Conservation (phyloP, 1,140 invertebrate species). For the Leptopilina boulardi region DNA sequence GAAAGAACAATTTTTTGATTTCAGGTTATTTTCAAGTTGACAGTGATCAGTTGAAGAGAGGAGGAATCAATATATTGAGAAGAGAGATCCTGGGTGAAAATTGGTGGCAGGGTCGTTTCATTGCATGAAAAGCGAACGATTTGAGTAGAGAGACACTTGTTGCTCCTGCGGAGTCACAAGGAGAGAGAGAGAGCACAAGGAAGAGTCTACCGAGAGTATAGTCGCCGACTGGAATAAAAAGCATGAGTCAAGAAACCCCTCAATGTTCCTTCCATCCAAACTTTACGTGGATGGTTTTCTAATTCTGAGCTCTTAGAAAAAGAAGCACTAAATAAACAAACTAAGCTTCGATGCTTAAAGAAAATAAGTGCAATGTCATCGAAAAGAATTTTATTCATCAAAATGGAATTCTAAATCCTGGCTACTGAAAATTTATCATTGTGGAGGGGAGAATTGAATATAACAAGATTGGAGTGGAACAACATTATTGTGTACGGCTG, state of each 20-base stretch:
- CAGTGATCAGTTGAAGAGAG: not conserved
- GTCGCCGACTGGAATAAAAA: constrained; percentile 16
- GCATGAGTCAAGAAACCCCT: constrained; percentile 18
- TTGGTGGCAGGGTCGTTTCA: not conserved
- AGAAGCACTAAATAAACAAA: not conserved
- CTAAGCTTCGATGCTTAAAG: not conserved
- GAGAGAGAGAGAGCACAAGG: not conserved
- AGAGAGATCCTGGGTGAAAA: not conserved
- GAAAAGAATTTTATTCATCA: not conserved
- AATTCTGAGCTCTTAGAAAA: not conserved
- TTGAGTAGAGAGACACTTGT: constrained; percentile 43
- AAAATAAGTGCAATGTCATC: not conserved
- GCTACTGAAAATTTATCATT: not conserved
- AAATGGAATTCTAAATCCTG: not conserved
- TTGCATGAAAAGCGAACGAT: constrained; percentile 3
- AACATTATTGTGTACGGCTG: constrained; percentile 23
- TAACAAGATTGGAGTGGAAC: not conserved
- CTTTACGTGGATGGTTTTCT: not conserved
- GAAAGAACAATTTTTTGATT: not conserved
- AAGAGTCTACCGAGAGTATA: constrained; percentile 25
- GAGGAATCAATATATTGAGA: not conserved
- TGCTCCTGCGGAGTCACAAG: constrained; percentile 43
- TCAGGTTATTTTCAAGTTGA: not conserved
- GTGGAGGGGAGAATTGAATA: not conserved
- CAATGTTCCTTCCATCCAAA: not conserved